Percentiles rank a stretch among this genome's conserved stretches.
These are phyloP conservation scores for Leptinotarsa juncta DNA, from an alignment of 2,888 invertebrate genomes.

Conservation along the genomic window DNA sequence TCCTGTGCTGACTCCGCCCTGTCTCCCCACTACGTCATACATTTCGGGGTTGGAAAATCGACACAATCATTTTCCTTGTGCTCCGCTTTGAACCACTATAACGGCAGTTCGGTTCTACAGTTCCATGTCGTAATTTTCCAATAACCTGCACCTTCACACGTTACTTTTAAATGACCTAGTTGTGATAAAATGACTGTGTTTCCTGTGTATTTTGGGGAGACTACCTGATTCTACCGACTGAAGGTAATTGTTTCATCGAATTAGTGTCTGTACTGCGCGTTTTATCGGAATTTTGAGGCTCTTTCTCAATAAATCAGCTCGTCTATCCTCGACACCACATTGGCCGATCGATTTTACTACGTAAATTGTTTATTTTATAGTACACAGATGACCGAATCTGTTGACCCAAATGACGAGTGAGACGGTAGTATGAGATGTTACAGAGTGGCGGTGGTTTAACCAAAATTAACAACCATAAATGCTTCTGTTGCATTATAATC, in stretches of 20 bases:
- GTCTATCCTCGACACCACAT: slow-evolving; percentile 4
- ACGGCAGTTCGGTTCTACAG: slow-evolving; percentile 39
- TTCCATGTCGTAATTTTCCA: slow-evolving; percentile 37
- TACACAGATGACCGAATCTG: slow-evolving; percentile 32
- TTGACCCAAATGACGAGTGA: slow-evolving; percentile 38
- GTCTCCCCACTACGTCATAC: slow-evolving; percentile 42
- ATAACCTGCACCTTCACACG: slow-evolving; percentile 7
- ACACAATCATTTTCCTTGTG: slow-evolving; percentile 44
- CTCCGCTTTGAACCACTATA: slow-evolving; percentile 46
- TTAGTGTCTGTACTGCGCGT: slow-evolving; percentile 17
- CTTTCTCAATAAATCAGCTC: neutral
- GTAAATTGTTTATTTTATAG: neutral
- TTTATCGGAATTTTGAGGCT: neutral
- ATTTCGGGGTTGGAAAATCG: slow-evolving; percentile 56
- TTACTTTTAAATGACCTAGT: slow-evolving; percentile 9
- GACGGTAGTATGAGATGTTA: slow-evolving; percentile 15
- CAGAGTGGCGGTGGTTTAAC: slow-evolving; percentile 18
- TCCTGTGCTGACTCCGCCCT: slow-evolving; percentile 32
- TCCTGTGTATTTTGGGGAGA: slow-evolving; percentile 8
- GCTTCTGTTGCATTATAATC: neutral
- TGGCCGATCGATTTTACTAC: slow-evolving; percentile 11
- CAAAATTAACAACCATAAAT: neutral
- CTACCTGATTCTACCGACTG: slow-evolving; percentile 18
- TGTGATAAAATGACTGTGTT: slow-evolving; percentile 12
- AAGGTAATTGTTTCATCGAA: slow-evolving; percentile 22